Conservation (phyloP, 2,888 invertebrate species). For the Stenichneumon culpator region DNA sequence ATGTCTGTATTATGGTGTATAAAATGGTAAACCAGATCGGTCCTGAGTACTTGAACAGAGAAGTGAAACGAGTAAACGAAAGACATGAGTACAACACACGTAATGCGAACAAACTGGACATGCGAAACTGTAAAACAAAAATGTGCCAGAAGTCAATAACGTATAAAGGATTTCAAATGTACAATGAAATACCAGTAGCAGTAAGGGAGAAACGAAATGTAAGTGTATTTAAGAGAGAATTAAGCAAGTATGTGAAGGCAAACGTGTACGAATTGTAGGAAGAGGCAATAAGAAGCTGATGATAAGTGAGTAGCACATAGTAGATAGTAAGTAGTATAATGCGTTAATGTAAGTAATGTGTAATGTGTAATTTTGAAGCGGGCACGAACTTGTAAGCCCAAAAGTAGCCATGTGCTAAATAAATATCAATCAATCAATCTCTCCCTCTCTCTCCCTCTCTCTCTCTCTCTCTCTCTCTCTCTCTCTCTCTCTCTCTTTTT, state of each 20-base stretch:
- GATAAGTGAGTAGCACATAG: not conserved
- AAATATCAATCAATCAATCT: too few species aligned
- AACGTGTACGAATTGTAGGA: not conserved
- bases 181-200: constrained; percentile 7
- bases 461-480: not conserved
- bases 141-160: not conserved
- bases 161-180: constrained; percentile 14
- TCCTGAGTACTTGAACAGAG: constrained; percentile 47
- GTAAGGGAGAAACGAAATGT: not conserved
- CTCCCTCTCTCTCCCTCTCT: not conserved
- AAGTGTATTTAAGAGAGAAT: not conserved
- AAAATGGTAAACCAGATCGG: constrained; percentile 55
- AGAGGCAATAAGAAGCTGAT: not conserved
- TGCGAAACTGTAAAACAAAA: not conserved
- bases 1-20: constrained; percentile 29
- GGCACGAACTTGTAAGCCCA: not conserved
- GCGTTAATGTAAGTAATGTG: too few species aligned
- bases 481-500: not conserved
- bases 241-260: not conserved
- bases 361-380: too few species aligned
- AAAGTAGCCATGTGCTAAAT: not conserved
- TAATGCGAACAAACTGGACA: not conserved
- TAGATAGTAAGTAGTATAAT: not conserved
- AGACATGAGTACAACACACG: constrained; percentile 20
- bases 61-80: constrained; percentile 42